These are phyloP conservation scores for Drosophila affinis DNA, from an alignment of 2,888 invertebrate genomes.

Conservation along the genomic window DNA sequence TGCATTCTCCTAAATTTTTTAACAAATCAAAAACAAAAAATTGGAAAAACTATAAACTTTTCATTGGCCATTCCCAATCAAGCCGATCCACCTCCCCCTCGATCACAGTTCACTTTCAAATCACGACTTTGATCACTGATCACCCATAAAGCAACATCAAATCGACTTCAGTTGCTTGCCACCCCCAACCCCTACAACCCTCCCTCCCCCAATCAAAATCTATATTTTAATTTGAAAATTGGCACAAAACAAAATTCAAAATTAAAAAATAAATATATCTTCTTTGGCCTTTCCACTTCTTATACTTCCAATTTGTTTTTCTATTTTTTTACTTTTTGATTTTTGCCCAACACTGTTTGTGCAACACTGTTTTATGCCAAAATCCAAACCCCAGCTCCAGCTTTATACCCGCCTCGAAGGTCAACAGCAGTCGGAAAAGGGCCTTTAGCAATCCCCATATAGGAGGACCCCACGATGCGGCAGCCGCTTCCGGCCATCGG, in stretches of 20 bases:
- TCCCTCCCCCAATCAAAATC: background rate
- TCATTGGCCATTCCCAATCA: constrained; percentile 8
- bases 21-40: background rate
- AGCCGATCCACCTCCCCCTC: constrained; percentile 7
- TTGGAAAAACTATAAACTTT: background rate
- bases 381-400: constrained; percentile 54
- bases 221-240: constrained; percentile 17
- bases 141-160: constrained; percentile 30
- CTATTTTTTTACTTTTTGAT: constrained; percentile 22
- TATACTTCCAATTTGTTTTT: constrained; percentile 43
- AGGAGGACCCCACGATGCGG: constrained; percentile 39
- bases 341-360: constrained; percentile 28
- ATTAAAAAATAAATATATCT: background rate
- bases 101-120: constrained; percentile 24
- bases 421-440: constrained; percentile 69
- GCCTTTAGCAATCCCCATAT: constrained; percentile 81
- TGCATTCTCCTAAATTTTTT: background rate
- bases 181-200: background rate
- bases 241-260: constrained; percentile 11
- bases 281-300: constrained; percentile 50
- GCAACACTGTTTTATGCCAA: constrained; percentile 45
- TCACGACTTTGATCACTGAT: constrained; percentile 23
- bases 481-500: constrained; percentile 34
- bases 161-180: constrained; percentile 36
- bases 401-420: constrained; percentile 37